Evolutionary conservation across 2,113 vertebrate species (phyloP).

Genomic region (Engraulis encrasicolus): DNA sequence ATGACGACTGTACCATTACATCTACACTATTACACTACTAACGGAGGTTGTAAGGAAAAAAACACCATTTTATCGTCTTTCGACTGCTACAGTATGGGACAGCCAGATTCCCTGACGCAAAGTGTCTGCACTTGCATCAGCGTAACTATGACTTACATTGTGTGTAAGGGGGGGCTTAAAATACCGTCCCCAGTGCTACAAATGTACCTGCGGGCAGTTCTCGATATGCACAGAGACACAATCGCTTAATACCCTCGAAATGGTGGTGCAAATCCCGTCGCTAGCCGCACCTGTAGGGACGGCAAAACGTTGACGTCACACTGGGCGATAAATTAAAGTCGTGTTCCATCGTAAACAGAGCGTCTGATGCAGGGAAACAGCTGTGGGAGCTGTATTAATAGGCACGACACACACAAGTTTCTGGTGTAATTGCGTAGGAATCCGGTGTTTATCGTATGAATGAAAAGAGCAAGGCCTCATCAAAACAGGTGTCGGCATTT

Average conservation of each 20-base stretch:
- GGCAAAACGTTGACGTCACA: not conserved
- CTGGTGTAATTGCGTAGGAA: constrained; percentile 57
- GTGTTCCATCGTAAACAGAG: constrained; percentile 43
- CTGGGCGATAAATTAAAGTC: constrained; percentile 33
- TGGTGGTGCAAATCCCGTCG: not conserved
- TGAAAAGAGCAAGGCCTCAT: constrained; percentile 52
- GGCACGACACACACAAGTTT: constrained; percentile 28
- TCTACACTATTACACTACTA: not conserved
- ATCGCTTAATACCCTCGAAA: not conserved
- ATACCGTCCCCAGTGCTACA: not conserved
- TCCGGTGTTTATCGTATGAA: constrained; percentile 59
- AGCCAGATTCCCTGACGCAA: not conserved
- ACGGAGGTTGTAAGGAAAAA: not conserved
- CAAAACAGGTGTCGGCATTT: constrained; percentile 60
- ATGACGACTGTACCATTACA: not conserved
- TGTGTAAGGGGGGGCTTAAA: no score
- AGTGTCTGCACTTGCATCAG: not conserved
- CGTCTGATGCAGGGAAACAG: constrained; percentile 57
- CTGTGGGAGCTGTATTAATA: constrained; percentile 58
- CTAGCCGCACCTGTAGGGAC: not conserved
- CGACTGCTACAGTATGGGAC: not conserved
- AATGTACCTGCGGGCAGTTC: not conserved
- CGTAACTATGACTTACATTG: not conserved
- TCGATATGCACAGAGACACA: not conserved
- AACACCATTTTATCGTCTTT: not conserved